Base-by-base conservation (phyloP, 1,140 invertebrate species). In the Drosophila sp. region DNA sequence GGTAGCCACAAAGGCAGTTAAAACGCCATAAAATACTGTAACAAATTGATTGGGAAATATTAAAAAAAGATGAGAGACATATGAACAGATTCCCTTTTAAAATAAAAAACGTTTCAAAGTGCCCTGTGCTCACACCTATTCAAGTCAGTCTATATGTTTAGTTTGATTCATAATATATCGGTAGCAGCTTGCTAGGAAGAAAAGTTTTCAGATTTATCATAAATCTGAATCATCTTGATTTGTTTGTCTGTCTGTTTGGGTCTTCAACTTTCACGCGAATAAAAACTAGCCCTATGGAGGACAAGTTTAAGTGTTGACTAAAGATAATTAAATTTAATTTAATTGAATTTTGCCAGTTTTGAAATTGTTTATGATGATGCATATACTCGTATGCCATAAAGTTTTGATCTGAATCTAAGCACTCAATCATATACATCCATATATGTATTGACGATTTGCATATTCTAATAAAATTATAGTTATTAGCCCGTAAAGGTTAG, bases 1-100 rank as follows among this genome's bases (percentile, higher is more conserved):
- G 76, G 84, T 87, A 87, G 84, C 84, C 60, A 87, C 84, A 87
- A 87, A 87, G 85, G 66, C 85, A 87, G 84, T 87, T 87, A 87
- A 87, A 90, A 84, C 70, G 74, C 72, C 76, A 80, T 87, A 87
- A 87, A 87, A 87, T 87, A 87, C 73, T 89, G 66, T 87, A 89
- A 87, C 84, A 78, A 80, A 84, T 87, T 87, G 77, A 89, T 87
- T 87, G 84, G 40, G 84, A 58, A 87, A 87, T 54, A 57, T 30
- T 54, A 64, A 35, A 55, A 17, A 29, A 27, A 35, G 66, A 17
- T 27, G 35, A 54, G 41, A 63, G 38, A 63, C 40, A 50, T 33
- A 57, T 25, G 23, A 30, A 5, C 30, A 55, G 83, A 79, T 64
- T 17, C 17, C 60, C 27, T 27, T 29, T 8, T 5, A 8, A 69